These are phyloP conservation scores for Cactoblastis cactorum DNA, from an alignment of 2,888 invertebrate genomes.

Conservation along the genomic window DNA sequence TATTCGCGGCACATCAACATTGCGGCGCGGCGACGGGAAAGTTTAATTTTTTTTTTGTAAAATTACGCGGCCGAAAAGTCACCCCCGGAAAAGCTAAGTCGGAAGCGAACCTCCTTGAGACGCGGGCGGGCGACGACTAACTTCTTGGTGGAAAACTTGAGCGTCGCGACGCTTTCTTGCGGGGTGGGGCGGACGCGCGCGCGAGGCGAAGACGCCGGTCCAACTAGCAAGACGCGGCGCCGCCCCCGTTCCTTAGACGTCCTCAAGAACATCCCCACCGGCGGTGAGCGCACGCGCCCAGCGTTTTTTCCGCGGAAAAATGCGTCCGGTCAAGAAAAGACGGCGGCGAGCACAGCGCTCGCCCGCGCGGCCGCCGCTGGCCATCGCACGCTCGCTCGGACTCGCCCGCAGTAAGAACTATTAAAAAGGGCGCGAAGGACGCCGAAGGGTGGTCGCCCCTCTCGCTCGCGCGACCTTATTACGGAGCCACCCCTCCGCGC, in stretches of 20 bases:
- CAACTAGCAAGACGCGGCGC: conserved; percentile 78
- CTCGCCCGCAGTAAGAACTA: conserved; percentile 71
- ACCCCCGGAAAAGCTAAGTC: conserved; percentile 51
- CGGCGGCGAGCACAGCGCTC: conserved; percentile 52
- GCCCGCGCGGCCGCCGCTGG: conserved; percentile 35
- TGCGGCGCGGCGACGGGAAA: conserved; percentile 19
- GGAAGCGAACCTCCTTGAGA: conserved; percentile 75
- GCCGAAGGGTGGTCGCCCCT: conserved; percentile 56
- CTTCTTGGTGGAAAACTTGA: conserved; percentile 80
- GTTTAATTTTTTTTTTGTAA: conserved; percentile 22
- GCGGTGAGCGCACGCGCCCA: conserved; percentile 73
- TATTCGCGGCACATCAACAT: conserved; percentile 22
- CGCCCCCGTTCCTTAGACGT: conserved; percentile 78
- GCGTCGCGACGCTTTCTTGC: conserved; percentile 77
- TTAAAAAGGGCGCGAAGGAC: conserved; percentile 71
- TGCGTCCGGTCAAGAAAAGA: conserved; percentile 77
- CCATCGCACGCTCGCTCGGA: conserved; percentile 54
- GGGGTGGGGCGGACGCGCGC: conserved; percentile 78
- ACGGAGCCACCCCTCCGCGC: conserved; percentile 57
- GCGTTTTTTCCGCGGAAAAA: conserved; percentile 79
- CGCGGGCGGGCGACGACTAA: conserved; percentile 79
- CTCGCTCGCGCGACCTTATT: conserved; percentile 67
- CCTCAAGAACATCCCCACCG: conserved; percentile 77
- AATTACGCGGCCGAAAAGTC: conserved; percentile 27
- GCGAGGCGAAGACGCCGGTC: conserved; percentile 75